A percentile compares a stretch with the other conserved stretches of the same genome.
These are phyloP conservation scores for Dorcus parallelipipedus DNA, from an alignment of 2,888 invertebrate species.

Conservation along the genomic window DNA sequence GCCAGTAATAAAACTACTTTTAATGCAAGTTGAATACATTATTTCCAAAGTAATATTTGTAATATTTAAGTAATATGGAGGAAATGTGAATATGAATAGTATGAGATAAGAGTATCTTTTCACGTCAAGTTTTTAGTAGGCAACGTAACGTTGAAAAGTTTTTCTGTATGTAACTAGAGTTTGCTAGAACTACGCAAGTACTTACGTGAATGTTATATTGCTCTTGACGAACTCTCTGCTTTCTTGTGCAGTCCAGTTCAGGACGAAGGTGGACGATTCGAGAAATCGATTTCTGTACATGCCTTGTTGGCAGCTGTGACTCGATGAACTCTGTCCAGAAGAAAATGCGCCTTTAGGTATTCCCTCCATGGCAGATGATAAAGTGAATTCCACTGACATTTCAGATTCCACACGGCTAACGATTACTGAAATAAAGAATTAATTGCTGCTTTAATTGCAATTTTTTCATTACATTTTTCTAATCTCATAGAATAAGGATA, in stretches of 20 bases:
- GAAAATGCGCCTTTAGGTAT: slow-evolving; percentile 15
- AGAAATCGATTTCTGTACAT: slow-evolving; percentile 20
- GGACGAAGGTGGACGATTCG: slow-evolving; percentile 15
- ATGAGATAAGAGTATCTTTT: too few species aligned
- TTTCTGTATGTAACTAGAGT: too few species aligned
- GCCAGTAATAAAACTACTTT: too few species aligned
- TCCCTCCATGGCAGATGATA: slow-evolving; percentile 18
- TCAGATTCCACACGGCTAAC: slow-evolving; percentile 9
- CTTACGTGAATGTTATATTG: slow-evolving; percentile 41
- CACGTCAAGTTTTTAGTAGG: too few species aligned
- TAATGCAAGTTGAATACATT: too few species aligned
- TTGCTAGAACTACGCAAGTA: slow-evolving; percentile 13
- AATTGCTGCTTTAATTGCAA: too few species aligned
- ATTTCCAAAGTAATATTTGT: too few species aligned
- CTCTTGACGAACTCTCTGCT: slow-evolving; percentile 26
- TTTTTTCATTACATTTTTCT: too few species aligned
- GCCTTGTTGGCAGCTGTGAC: slow-evolving; percentile 10
- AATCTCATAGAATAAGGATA: too few species aligned
- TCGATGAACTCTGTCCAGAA: not conserved
- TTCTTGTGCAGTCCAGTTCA: slow-evolving; percentile 37
- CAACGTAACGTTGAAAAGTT: too few species aligned
- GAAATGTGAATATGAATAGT: too few species aligned
- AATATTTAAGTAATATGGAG: too few species aligned
- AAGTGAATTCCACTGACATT: slow-evolving; percentile 11
- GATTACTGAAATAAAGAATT: slow-evolving; percentile 18